Base-by-base conservation (phyloP, 2,888 invertebrate genomes). In the Oscheius sp. region DNA sequence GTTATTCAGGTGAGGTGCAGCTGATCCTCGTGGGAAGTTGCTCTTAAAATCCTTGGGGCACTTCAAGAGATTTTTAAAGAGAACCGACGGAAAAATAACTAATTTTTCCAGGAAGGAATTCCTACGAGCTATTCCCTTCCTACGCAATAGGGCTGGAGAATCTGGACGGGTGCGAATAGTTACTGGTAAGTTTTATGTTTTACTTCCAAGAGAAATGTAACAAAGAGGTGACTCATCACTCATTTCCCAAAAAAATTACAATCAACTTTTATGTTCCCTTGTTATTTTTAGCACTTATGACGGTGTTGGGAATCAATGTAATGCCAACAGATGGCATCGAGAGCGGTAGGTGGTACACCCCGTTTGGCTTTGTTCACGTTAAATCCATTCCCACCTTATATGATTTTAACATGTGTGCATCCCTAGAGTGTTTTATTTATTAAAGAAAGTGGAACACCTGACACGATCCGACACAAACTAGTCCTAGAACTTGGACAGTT, bases 81-180 rank as follows among this genome's bases (percentile, higher is more conserved):
- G 35, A 35, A 35, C 5, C 3, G 9, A 9, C 35, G 35, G 35
- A 35, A 35, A 35, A 35, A 35, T 35, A 35, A 35, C 35, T 35
- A 35, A 35, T 35, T 3, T 35, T 35, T 35, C 35, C 76, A 83
- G 87, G 18, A 85, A 86, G 69, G 85, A 85, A 35, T 87, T 87
- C 68, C 77, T 83, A 1, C 76, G 79, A 72, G 85, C 79, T 16
- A 78, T 86, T 41, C 86, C 85, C 25, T 76, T 73, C 55, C 53
- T 85, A 13, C 64, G 76, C 45, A 55, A 53, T 25, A 13, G 53
- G 21, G 52, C 46, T 49, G 53, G 43, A 12, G 70, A 61, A n/a
- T 35, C 66, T 1, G 69, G 69, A 53, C n/a, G 69, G 18, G 55
- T 69, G 7, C 55, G 69, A n/a, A 55, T 69, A n/a, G 58, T 69